Percentiles rank a stretch among this genome's conserved stretches.
Conservation (phyloP, 2,113 vertebrate species). For the Anseranas semipalmata region DNA sequence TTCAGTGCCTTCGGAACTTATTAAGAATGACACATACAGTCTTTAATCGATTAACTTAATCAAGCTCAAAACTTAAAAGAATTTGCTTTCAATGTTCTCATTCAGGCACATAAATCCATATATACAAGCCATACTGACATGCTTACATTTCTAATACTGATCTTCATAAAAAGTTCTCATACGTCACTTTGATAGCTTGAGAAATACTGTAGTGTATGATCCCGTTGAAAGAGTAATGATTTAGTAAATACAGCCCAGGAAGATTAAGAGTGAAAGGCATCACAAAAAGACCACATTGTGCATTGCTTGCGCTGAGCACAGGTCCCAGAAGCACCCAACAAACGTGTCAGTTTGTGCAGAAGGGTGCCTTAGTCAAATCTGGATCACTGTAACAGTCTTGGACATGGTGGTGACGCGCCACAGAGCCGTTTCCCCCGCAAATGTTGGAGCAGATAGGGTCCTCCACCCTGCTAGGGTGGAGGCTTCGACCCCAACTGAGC, state of each 20-base stretch:
- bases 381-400: neutral
- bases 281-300: neutral
- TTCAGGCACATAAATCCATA: neutral
- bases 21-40: neutral
- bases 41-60: constrained; percentile 2
- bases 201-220: neutral
- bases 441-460: neutral
- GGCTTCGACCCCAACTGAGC: neutral
- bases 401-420: neutral
- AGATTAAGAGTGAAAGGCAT: neutral
- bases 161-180: neutral
- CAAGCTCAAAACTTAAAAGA: neutral
- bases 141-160: neutral
- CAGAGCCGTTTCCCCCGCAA: neutral
- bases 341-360: neutral
- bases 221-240: neutral
- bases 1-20: neutral
- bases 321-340: neutral
- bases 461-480: neutral
- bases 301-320: neutral
- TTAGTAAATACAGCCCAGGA: neutral
- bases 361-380: neutral
- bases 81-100: neutral
- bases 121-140: neutral
- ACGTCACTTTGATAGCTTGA: neutral